A percentile compares a stretch with the other conserved stretches of the same genome.
Conservation (phyloP, 2,113 vertebrate genomes). For the Campylomormyrus numenius region DNA sequence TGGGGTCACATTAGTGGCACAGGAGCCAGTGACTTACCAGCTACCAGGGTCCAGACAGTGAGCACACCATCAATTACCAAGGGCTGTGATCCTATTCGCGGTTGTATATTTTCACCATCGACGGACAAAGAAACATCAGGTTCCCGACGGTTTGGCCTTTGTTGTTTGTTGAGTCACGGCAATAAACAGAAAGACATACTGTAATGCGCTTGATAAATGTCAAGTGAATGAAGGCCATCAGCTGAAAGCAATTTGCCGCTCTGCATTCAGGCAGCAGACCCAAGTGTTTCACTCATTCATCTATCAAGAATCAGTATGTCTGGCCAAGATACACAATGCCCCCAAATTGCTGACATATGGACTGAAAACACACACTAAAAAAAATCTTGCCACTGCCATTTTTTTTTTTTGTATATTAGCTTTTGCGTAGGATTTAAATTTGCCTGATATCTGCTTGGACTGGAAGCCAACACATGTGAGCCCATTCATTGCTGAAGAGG, state of each 20-base stretch:
- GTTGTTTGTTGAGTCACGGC: conserved; percentile 37
- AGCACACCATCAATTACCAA: conserved; percentile 47
- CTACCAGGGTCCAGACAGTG: neutral
- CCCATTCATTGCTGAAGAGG: conserved; percentile 44
- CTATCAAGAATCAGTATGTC: conserved; percentile 85
- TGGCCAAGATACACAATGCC: conserved; percentile 97
- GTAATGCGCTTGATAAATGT: conserved; percentile 87
- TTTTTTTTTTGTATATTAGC: conserved; percentile 58
- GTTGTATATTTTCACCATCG: conserved; percentile 60
- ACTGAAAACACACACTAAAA: conserved; percentile 49
- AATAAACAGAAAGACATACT: conserved; percentile 56
- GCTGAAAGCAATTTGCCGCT: conserved; percentile 94
- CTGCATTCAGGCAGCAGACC: conserved; percentile 74
- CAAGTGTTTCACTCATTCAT: conserved; percentile 88
- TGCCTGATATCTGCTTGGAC: conserved; percentile 51
- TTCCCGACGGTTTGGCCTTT: conserved; percentile 30
- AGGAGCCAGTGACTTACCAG: neutral
- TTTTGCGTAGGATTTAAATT: conserved; percentile 73
- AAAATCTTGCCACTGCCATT: conserved; percentile 68
- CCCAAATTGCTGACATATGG: conserved; percentile 98
- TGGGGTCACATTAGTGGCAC: neutral
- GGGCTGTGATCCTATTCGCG: conserved; percentile 59
- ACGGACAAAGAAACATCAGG: conserved; percentile 54
- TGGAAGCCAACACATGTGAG: conserved; percentile 45
- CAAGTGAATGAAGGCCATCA: conserved; percentile 79